Percentiles rank a stretch among this genome's conserved stretches.
phyloP scores from a whole-genome alignment of 2,113 vertebrate genomes.

The Gadus macrocephalus region DNA sequence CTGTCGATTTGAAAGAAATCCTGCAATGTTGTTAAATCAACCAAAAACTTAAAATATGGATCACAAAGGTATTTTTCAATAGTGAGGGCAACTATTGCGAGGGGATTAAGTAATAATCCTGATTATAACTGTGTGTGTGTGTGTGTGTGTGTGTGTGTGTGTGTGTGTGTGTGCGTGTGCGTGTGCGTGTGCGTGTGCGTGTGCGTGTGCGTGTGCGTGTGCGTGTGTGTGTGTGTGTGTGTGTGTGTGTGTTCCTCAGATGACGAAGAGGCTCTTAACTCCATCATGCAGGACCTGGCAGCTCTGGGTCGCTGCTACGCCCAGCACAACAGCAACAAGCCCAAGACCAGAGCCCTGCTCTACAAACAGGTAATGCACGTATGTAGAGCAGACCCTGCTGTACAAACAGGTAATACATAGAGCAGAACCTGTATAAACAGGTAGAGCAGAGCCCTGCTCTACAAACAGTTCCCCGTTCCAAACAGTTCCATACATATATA shows the following conservation, averaged over 20 bases:
- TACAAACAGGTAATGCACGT: constrained; percentile 76
- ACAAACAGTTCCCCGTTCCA: too few species aligned
- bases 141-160: background rate
- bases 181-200: background rate
- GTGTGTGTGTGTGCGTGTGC: background rate
- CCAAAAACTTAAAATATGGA: too few species aligned
- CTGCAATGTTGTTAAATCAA: too few species aligned
- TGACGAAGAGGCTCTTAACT: constrained; percentile 86
- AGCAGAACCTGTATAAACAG: background rate
- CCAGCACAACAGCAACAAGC: constrained; percentile 78
- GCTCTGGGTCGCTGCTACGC: constrained; percentile 80
- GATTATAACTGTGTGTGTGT: background rate
- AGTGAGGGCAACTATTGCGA: too few species aligned
- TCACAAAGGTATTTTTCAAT: too few species aligned
- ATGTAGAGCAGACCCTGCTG: too few species aligned
- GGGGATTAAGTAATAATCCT: too few species aligned
- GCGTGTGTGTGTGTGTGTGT: background rate
- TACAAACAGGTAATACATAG: too few species aligned
- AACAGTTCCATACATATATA: too few species aligned
- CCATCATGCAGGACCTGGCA: constrained; percentile 91
- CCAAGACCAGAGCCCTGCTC: constrained; percentile 73
- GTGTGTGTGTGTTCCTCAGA: constrained; percentile 59
- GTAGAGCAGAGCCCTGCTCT: too few species aligned
- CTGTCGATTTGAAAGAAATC: too few species aligned
- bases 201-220: constrained; percentile 7